Conservation (phyloP, 1,140 invertebrate species). For the Aricia agestis region DNA sequence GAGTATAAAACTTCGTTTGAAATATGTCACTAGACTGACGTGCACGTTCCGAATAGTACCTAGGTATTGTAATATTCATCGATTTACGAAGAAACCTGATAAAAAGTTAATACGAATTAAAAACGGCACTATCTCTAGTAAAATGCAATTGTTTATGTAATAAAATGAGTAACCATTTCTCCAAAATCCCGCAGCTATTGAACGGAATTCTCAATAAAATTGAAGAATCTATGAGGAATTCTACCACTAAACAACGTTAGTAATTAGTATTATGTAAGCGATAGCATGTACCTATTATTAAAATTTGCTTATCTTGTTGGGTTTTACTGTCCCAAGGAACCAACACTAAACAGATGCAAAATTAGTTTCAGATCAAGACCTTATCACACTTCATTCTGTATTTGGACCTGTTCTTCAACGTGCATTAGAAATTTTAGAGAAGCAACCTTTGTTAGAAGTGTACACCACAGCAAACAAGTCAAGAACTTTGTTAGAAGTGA, state of each 20-base stretch:
- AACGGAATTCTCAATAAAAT: slow-evolving; percentile 5
- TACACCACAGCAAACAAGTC: slow-evolving; percentile 56
- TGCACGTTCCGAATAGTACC: too few relatives aligned
- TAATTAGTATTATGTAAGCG: not conserved
- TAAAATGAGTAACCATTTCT: not conserved
- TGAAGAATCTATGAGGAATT: not conserved
- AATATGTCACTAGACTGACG: too few relatives aligned
- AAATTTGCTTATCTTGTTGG: too few relatives aligned
- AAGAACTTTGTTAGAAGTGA: slow-evolving; percentile 76
- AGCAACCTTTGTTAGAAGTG: slow-evolving; percentile 62
- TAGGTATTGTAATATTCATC: too few relatives aligned
- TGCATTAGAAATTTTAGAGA: slow-evolving; percentile 79
- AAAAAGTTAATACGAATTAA: not conserved
- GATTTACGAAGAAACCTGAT: too few relatives aligned
- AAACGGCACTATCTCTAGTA: not conserved
- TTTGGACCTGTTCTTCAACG: slow-evolving; percentile 77
- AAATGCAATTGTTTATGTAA: not conserved
- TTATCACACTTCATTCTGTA: slow-evolving; percentile 75
- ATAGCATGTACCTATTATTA: too few relatives aligned
- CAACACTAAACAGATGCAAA: not conserved
- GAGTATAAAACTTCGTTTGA: too few relatives aligned
- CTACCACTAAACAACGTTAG: not conserved
- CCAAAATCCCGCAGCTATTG: slow-evolving; percentile 11
- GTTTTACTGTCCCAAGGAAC: too few relatives aligned
- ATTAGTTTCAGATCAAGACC: slow-evolving; percentile 72